Evolutionary conservation across 2,113 vertebrate species (phyloP).

Genomic region (Eclectus roratus): DNA sequence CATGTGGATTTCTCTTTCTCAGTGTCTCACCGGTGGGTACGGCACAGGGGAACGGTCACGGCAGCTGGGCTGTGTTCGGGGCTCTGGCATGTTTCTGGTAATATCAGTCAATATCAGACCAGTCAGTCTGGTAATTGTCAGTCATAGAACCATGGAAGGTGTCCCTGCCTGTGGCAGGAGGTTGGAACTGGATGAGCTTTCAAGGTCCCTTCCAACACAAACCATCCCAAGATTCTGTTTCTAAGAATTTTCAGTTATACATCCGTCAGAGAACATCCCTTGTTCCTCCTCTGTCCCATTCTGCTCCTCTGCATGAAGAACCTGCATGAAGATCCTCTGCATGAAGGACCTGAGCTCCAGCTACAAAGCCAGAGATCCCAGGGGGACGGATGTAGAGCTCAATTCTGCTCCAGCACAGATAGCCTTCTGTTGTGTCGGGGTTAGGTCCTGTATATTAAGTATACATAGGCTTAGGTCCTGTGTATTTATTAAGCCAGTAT

Average conservation of each 20-base stretch:
- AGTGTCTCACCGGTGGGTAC: not conserved
- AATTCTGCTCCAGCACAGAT: not conserved
- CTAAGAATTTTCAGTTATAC: not conserved
- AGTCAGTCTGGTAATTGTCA: not conserved
- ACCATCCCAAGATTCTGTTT: not conserved
- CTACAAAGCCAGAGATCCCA: not conserved
- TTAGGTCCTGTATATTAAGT: not conserved
- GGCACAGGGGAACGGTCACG: rapidly evolving
- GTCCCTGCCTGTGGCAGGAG: not conserved
- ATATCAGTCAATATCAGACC: not conserved
- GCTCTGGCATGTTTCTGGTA: not conserved
- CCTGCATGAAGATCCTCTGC: too few species aligned
- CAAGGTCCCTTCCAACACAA: not conserved
- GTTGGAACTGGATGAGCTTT: not conserved
- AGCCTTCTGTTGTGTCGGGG: not conserved
- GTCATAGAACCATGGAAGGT: not conserved
- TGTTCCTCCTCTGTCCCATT: not conserved
- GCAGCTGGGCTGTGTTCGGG: not conserved
- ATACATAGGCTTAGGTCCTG: not conserved
- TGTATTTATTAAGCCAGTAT: not conserved
- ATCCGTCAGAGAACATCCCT: not conserved
- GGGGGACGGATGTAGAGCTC: not conserved
- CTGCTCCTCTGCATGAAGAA: not conserved
- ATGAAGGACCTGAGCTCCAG: not conserved
- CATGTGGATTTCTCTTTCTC: not conserved